Base-by-base conservation (phyloP, 2,113 vertebrate genomes). In the Turnix velox region DNA sequence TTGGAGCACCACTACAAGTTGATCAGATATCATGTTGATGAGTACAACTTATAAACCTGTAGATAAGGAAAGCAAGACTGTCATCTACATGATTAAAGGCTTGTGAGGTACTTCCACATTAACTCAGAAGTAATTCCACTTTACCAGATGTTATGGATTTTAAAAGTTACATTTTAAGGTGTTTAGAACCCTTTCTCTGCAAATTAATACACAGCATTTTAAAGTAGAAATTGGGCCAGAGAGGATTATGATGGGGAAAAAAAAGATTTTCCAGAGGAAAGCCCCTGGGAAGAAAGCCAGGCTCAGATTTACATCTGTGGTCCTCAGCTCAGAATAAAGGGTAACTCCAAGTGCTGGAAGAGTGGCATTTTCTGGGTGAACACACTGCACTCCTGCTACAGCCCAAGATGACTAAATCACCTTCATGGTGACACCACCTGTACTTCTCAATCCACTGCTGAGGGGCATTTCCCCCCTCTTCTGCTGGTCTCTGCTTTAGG, bases 11-110 rank as follows among this genome's bases (percentile, higher is more conserved):
- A 66, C 14, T 46, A 95, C 71, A 91, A 89, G 58, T 49, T 89
- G 78, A 89, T 92, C 95, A 92, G 92, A 91, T 92, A 85, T 57
- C 88, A 69, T 51, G 62, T 59, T 91, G 87, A 93, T 91, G 75
- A 94, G 67, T 1, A 3, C 55, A 76, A 46, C 67, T 95, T 69
- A 79, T 49, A 58, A 94, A 92, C 87, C 69, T 82, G 81, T 66
- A 91, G 67, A 84, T 74, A 79, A 84, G 66, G 54, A 84, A 92
- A 94, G 81, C 4, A 14, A 35, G 49, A 57, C 24, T 91, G 66
- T 87, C 71, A 93, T 96, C 95, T 96, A 73, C 92, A 82, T 93
- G 77, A 93, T 95, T 95, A 84, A 94, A 91, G 35, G 48, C 58
- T 91, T 10, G 2, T 79, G 71, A 55, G 75, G 71, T 76, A 62